Conservation (phyloP, 2,113 vertebrate species). For the Holacanthus passer region DNA sequence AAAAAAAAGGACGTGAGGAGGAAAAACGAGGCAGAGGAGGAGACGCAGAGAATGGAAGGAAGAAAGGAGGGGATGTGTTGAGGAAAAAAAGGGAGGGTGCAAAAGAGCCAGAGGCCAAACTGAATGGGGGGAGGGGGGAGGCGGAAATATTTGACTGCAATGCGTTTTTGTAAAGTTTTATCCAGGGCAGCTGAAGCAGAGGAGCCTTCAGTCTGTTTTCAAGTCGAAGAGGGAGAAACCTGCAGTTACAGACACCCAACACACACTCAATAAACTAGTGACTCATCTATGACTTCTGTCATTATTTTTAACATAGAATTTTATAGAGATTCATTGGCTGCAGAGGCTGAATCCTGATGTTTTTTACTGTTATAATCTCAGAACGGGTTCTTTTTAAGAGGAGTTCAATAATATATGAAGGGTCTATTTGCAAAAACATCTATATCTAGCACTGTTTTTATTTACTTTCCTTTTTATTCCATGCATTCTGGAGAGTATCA, state of each 20-base stretch:
- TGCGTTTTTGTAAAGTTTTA: slow-evolving; percentile 47
- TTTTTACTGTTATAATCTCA: background rate
- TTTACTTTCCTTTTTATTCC: no score
- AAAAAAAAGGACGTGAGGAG: slow-evolving; percentile 18
- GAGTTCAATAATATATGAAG: background rate
- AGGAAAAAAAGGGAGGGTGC: slow-evolving; percentile 9
- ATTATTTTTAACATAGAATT: background rate
- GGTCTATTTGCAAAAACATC: no score
- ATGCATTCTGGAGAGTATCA: background rate
- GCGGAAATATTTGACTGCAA: slow-evolving; percentile 24
- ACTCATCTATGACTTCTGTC: background rate
- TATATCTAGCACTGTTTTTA: no score
- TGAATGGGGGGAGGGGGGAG: background rate
- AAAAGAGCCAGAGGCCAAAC: slow-evolving; percentile 13
- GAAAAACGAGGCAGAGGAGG: slow-evolving; percentile 12
- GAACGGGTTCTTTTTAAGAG: background rate
- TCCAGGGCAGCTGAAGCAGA: slow-evolving; percentile 21
- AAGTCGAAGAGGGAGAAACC: background rate
- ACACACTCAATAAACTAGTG: background rate
- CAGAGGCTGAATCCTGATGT: background rate
- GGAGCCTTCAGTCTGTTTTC: background rate
- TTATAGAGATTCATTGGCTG: background rate
- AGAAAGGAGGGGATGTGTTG: slow-evolving; percentile 34
- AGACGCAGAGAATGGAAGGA: slow-evolving; percentile 1
- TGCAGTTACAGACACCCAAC: no score